Evolutionary conservation across 2,888 invertebrate genomes (phyloP), one percentile per base, ranked within the genome.

Genomic region (Zaprionus obscuricornis): DNA sequence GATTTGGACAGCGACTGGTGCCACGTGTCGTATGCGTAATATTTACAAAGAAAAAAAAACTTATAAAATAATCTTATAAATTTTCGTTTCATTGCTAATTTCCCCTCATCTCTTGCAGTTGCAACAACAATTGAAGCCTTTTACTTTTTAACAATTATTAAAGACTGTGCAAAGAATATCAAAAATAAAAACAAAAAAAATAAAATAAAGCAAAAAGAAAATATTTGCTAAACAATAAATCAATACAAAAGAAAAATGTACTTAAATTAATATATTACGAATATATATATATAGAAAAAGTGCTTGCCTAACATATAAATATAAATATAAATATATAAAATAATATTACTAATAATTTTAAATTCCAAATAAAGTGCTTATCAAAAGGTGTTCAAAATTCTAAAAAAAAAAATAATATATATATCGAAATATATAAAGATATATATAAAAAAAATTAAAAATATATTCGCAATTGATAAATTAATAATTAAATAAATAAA

Each of bases 1-100:
- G 16, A 29, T 22, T 40, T 43, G 36, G 67, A 63, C 74, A 60
- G 78, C 78, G 70, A 57, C 40, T 70, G 60, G 65, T 49, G 54
- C 37, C 71, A 86, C 82, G 60, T 84, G 86, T 52, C 74, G 81
- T 64, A 84, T 84, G 74, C 63, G 71, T 67, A 77, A 69, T 55
- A 54, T 47, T 59, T 14, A 2, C 1, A 18, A 24, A n/a, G n/a
- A n/a, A n/a, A n/a, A n/a, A n/a, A n/a, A n/a, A n/a, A n/a, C n/a
- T n/a, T n/a, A n/a, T n/a, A n/a, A n/a, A n/a, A n/a, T n/a, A n/a
- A n/a, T n/a, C n/a, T n/a, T n/a, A 13, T 2, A 1, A 5, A 43
- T 1, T 6, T 3, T 18, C 3, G 6, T 14, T 22, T 11, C 6
- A 13, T n/a, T n/a, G n/a, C n/a, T n/a, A n/a, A n/a, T n/a, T n/a